Base-by-base conservation (phyloP, 2,113 vertebrate genomes). In the Epinephelus cyanopodus region DNA sequence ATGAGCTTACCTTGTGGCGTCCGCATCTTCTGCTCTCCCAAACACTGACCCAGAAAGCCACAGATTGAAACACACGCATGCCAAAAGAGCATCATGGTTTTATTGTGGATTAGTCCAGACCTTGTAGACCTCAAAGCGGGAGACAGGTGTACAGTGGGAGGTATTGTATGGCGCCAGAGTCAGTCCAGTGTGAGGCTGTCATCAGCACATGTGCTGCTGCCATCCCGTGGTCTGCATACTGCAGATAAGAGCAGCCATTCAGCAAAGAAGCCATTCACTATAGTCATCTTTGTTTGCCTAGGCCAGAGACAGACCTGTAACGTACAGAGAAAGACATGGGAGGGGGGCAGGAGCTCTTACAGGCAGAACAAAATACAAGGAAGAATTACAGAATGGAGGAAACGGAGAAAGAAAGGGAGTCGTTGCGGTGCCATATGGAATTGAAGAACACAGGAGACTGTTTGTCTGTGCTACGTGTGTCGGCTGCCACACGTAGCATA, bases 181-280 rank as follows among this genome's bases (percentile, higher is more conserved):
- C 66, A 70, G 66, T 80, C 86, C 79, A 74, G 60, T 85, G 83
- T 79, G 86, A 83, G 67, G 83, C 90, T 93, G 93, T 92, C 90
- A 88, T 93, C 91, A 85, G 87, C 92, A 90, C 94, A 94, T 93
- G 90, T 93, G 93, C 91, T 84, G 90, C 92, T 90, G 90, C 91
- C 90, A 68, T 89, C 81, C 81, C 67, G 47, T 58, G 64, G 77
- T 84, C 87, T 88, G 85, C 87, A 77, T 50, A 67, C 82, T 78
- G 81, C 87, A 91, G 90, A 95, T 90, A 93, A 94, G 93, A 89
- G 68, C 79, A 77, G 77, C 86, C 79, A 86, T 93, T 93, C 87
- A 92, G 58, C 70, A 78, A 27, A 61, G 61, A 68, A 61, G 82
- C 84, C 86, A 82, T 93, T 93, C 82, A 90, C 83, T 81, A 78